phyloP scores from a whole-genome alignment of 2,113 vertebrate species.

The Vombatus ursinus region DNA sequence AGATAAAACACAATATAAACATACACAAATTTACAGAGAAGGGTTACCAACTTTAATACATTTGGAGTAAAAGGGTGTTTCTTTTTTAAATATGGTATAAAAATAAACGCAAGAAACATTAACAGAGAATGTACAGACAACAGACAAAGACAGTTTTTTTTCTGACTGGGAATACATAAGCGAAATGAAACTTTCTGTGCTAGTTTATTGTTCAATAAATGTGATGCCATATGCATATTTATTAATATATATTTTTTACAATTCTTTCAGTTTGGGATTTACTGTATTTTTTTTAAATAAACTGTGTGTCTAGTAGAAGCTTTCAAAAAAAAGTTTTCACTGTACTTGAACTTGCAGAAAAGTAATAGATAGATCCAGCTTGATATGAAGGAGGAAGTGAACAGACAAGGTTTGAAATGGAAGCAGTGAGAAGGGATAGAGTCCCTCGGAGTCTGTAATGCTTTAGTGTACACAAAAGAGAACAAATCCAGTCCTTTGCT shows the following conservation, averaged over 20 bases:
- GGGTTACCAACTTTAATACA: slow-evolving; percentile 94
- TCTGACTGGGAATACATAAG: slow-evolving; percentile 87
- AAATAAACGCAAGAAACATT: slow-evolving; percentile 97
- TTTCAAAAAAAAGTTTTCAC: slow-evolving; percentile 76
- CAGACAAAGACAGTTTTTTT: slow-evolving; percentile 86
- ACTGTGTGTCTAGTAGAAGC: slow-evolving; percentile 84
- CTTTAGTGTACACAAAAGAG: slow-evolving; percentile 86
- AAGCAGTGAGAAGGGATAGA: slow-evolving; percentile 84
- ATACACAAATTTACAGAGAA: slow-evolving; percentile 93
- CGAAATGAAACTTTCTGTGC: slow-evolving; percentile 91
- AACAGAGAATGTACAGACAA: slow-evolving; percentile 91
- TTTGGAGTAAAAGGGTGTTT: slow-evolving; percentile 95
- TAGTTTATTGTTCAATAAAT: slow-evolving; percentile 92
- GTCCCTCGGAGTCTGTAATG: slow-evolving; percentile 85
- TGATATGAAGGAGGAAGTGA: slow-evolving; percentile 85
- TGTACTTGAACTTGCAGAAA: slow-evolving; percentile 89
- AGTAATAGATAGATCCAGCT: slow-evolving; percentile 84
- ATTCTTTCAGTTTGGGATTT: slow-evolving; percentile 89
- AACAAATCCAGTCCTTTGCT: slow-evolving; percentile 89
- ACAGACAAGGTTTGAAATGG: slow-evolving; percentile 85
- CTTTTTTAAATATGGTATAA: slow-evolving; percentile 98
- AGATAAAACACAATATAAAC: slow-evolving; percentile 90
- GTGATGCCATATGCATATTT: slow-evolving; percentile 89
- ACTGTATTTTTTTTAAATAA: slow-evolving; percentile 82
- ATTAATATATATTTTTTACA: slow-evolving; percentile 83